Evolutionary conservation across 2,113 vertebrate genomes (phyloP).

Genomic region (Callorhinus ursinus): DNA sequence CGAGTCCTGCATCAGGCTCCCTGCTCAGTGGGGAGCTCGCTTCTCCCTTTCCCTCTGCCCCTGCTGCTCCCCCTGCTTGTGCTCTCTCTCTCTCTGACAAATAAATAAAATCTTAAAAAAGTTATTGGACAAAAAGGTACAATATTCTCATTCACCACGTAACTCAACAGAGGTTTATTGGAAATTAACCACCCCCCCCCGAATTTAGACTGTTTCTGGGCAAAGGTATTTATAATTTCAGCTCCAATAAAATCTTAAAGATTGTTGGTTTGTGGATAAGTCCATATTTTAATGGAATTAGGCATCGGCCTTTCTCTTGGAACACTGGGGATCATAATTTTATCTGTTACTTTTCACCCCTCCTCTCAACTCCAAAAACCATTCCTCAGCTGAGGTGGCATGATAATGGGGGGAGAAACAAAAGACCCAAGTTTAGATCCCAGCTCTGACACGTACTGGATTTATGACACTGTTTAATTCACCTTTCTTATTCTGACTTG

Average conservation of each 20-base stretch:
- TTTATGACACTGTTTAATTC: background rate
- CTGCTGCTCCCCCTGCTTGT: no score
- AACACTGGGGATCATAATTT: background rate
- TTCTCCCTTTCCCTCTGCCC: no score
- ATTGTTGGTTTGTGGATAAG: background rate
- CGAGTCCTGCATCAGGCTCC: no score
- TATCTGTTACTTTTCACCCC: background rate
- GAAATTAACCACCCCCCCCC: background rate
- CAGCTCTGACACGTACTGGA: background rate
- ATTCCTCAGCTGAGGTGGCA: background rate
- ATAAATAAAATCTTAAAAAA: background rate
- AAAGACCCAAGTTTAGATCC: background rate
- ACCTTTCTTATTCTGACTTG: conserved; percentile 5
- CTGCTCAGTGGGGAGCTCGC: no score
- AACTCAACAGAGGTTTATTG: background rate
- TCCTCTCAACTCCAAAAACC: background rate
- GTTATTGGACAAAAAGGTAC: background rate
- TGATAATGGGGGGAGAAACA: background rate
- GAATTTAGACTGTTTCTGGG: background rate
- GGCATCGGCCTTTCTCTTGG: background rate
- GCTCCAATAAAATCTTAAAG: background rate
- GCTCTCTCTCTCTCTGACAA: no score
- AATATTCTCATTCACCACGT: background rate
- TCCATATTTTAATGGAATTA: background rate
- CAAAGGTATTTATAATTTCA: background rate